Percentiles rank a stretch among this genome's conserved stretches.
Conservation (phyloP, 2,113 vertebrate genomes). For the Cheilinus undulatus region DNA sequence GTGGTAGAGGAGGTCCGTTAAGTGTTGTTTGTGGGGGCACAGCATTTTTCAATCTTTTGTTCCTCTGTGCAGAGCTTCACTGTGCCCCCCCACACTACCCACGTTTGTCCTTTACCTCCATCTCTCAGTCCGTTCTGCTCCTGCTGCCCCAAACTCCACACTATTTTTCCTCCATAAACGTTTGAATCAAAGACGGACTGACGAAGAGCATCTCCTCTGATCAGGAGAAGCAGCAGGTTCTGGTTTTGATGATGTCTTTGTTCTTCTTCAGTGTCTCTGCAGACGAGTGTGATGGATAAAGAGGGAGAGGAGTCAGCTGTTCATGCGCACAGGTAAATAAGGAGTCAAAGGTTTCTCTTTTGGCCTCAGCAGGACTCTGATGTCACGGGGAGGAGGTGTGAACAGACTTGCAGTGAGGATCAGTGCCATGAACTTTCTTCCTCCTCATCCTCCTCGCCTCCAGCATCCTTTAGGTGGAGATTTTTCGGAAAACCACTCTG, state of each 20-base stretch:
- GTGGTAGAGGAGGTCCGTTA: conserved; percentile 45
- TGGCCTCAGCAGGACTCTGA: not conserved
- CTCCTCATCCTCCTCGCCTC: conserved; percentile 2
- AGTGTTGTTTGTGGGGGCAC: conserved; percentile 4
- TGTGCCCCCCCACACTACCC: conserved; percentile 55
- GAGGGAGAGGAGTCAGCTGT: conserved; percentile 16
- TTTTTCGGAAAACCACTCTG: conserved; percentile 27
- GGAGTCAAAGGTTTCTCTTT: not conserved
- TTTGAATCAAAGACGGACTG: not conserved
- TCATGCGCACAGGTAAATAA: conserved; percentile 39
- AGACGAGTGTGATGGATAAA: conserved; percentile 51
- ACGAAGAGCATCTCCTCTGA: conserved; percentile 28
- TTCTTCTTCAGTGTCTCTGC: conserved; percentile 61
- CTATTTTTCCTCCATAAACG: conserved; percentile 10
- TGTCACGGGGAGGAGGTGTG: not conserved
- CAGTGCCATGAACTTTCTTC: conserved; percentile 60
- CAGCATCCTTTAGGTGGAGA: not conserved
- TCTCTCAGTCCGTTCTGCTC: conserved; percentile 42
- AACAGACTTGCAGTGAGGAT: conserved; percentile 20
- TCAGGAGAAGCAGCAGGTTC: conserved; percentile 14
- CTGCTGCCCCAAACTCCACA: conserved; percentile 42
- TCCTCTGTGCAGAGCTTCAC: conserved; percentile 52
- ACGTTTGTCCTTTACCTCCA: conserved; percentile 37
- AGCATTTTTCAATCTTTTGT: conserved; percentile 22
- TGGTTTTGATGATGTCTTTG: conserved; percentile 52